Evolutionary conservation across 2,888 invertebrate genomes (phyloP), one percentile per base, ranked within the genome.

Genomic region (Chymomyza procnemis): DNA sequence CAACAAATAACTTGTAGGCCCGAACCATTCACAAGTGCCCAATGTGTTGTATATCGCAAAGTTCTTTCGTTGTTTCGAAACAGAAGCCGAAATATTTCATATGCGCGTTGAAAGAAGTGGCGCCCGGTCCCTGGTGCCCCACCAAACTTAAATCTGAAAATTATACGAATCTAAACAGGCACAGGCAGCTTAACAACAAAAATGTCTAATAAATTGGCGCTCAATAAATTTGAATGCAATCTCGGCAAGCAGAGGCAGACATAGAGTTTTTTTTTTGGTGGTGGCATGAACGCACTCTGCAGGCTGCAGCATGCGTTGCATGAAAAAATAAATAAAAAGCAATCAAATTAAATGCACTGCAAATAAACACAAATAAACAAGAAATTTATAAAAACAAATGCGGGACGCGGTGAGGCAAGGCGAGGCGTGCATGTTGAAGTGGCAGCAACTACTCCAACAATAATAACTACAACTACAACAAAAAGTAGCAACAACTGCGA

Each of bases 291-390:
- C 54, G 30, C 61, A 21, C 4, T 19, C 4, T 19, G 2, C 54
- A 14, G 14, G 21, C 14, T 21, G 54, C 65, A 65, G 72, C 72
- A 50, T 60, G 60, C 21, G 54, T 14, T 18, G 63, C 60, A 70
- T 72, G 30, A 26, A 76, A n/a, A 79, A 76, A 77, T 85, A 80
- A 88, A 87, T 84, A 85, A 88, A 88, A 88, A 79, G 78, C 79
- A 88, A 88, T 88, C 85, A 88, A 88, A 85, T 86, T 81, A 85
- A 86, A 80, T 74, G 71, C 88, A 80, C 69, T 59, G 68, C 70
- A 69, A 75, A 74, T 72, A 85, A 68, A 75, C 61, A 64, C 52
- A 58, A 58, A 64, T 59, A 65, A 26, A 21, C 69, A 73, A 46
- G 69, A 57, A 46, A 19, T 57, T 12, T 30, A 41, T 41, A 41